phyloP scores from a whole-genome alignment of 2,888 invertebrate genomes.

The Cyclophora punctaria region DNA sequence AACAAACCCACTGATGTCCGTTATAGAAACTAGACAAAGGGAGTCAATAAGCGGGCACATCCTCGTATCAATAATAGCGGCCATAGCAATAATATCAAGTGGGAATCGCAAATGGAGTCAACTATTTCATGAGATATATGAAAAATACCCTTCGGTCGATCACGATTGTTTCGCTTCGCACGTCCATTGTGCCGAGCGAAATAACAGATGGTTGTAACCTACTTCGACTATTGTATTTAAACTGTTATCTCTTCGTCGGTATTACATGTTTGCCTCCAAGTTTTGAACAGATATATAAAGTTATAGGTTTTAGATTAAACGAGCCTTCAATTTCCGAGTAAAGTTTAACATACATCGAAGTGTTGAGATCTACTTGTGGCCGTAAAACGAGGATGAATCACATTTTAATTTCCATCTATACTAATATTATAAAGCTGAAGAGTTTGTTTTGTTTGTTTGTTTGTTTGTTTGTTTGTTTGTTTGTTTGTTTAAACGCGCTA shows the following conservation, averaged over 20 bases:
- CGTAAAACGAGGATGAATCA: slow-evolving; percentile 15
- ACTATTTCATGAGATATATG: slow-evolving; percentile 11
- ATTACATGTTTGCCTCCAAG: slow-evolving; percentile 21
- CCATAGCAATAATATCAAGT: slow-evolving; percentile 14
- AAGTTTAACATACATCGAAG: slow-evolving; percentile 15
- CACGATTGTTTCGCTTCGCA: slow-evolving; percentile 10
- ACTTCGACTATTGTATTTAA: slow-evolving; percentile 15
- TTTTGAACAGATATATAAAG: slow-evolving; percentile 26
- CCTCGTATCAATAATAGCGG: slow-evolving; percentile 9
- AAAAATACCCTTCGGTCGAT: slow-evolving; percentile 14
- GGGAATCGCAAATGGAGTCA: slow-evolving; percentile 12
- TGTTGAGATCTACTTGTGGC: slow-evolving; percentile 15
- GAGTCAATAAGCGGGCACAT: slow-evolving; percentile 15
- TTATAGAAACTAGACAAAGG: slow-evolving; percentile 18
- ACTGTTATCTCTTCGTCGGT: slow-evolving; percentile 12
- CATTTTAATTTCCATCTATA: slow-evolving; percentile 21
- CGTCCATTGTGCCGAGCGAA: slow-evolving; percentile 9
- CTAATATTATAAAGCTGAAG: too few species aligned
- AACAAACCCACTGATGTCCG: slow-evolving; percentile 23
- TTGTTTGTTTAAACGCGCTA: too few species aligned
- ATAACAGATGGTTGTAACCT: slow-evolving; percentile 14
- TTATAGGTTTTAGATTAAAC: slow-evolving; percentile 29
- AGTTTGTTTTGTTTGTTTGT: too few species aligned
- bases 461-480: too few species aligned
- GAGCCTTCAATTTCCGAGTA: slow-evolving; percentile 27